phyloP scores from a whole-genome alignment of 2,888 invertebrate species.

The Acanthoscelides obtectus region DNA sequence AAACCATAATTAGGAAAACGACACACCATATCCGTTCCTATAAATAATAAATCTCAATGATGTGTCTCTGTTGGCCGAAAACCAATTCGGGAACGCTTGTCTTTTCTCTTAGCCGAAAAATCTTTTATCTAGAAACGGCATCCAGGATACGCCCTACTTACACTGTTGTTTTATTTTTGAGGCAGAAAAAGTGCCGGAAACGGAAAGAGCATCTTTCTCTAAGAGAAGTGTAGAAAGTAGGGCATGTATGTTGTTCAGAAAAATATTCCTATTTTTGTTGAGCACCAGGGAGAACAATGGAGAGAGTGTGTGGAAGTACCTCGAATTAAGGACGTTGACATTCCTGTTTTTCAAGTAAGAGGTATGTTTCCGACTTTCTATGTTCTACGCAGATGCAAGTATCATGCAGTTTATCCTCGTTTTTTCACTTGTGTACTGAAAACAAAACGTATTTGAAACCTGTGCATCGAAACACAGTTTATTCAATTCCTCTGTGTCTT shows the following conservation, averaged over 20 bases:
- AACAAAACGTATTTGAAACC: too few relatives aligned
- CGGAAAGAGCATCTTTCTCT: not conserved
- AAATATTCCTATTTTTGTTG: not conserved
- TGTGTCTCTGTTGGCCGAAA: not conserved
- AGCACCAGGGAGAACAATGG: not conserved
- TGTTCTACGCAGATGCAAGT: too few relatives aligned
- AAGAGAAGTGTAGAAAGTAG: not conserved
- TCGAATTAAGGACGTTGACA: not conserved
- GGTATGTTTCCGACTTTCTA: too few relatives aligned
- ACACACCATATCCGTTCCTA: not conserved
- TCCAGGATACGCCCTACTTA: not conserved
- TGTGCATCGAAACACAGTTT: too few relatives aligned
- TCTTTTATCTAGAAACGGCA: not conserved
- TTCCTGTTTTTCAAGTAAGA: not conserved
- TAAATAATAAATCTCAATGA: not conserved
- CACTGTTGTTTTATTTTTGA: not conserved
- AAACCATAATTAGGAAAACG: not conserved
- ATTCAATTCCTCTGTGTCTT: too few relatives aligned
- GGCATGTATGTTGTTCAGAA: not conserved
- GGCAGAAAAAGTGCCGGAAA: not conserved
- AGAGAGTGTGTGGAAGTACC: not conserved
- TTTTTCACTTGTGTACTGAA: too few relatives aligned
- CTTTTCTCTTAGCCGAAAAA: not conserved
- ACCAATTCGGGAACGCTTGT: not conserved
- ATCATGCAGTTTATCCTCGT: too few relatives aligned